phyloP scores from a whole-genome alignment of 2,888 invertebrate genomes.

The Morpho helenor region DNA sequence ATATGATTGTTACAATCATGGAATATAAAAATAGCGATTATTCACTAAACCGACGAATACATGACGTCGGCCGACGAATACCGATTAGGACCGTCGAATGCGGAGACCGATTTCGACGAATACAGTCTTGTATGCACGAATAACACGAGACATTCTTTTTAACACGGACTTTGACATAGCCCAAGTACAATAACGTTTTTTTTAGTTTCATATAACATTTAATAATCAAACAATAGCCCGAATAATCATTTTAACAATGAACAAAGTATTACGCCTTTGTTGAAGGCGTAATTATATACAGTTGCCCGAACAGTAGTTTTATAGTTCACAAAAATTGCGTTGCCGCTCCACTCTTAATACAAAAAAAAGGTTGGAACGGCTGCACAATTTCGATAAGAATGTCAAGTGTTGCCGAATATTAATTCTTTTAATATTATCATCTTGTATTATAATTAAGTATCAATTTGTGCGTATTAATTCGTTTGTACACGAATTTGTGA shows the following conservation, averaged over 20 bases:
- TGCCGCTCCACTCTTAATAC: slow-evolving; percentile 30
- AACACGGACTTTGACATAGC: slow-evolving; percentile 60
- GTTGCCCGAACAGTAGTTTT: slow-evolving; percentile 71
- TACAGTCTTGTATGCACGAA: slow-evolving; percentile 43
- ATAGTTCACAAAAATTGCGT: slow-evolving; percentile 51
- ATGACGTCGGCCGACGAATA: slow-evolving; percentile 18
- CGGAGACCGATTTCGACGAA: slow-evolving; percentile 38
- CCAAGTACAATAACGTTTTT: slow-evolving; percentile 55
- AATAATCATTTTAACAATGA: slow-evolving; percentile 54
- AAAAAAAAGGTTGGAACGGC: slow-evolving; percentile 29
- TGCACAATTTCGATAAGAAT: slow-evolving; percentile 56
- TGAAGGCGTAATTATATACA: slow-evolving; percentile 42
- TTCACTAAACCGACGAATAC: slow-evolving; percentile 49
- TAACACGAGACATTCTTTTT: slow-evolving; percentile 68
- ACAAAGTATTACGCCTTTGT: slow-evolving; percentile 41
- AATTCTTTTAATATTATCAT: slow-evolving; percentile 75
- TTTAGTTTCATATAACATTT: slow-evolving; percentile 44
- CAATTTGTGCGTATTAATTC: slow-evolving; percentile 45
- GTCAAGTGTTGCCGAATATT: slow-evolving; percentile 79
- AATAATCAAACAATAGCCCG: slow-evolving; percentile 68
- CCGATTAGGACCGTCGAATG: slow-evolving; percentile 42
- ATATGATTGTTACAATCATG: slow-evolving; percentile 41
- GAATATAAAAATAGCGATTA: slow-evolving; percentile 67
- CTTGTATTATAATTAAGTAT: slow-evolving; percentile 70
- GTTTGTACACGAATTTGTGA: slow-evolving; percentile 14